Conservation (phyloP, 2,888 invertebrate genomes). For the Orchesella flavescens region DNA sequence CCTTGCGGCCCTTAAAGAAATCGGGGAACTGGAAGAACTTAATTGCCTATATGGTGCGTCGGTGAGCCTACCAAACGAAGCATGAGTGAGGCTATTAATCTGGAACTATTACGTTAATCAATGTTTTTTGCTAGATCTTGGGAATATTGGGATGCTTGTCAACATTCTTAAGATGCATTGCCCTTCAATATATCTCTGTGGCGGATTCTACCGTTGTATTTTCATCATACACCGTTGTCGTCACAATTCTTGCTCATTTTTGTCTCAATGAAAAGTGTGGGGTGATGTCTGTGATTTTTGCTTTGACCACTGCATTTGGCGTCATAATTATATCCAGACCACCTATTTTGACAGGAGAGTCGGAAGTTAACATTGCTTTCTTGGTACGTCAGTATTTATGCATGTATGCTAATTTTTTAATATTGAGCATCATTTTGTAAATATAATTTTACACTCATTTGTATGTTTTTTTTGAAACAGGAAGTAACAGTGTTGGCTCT, state of each 20-base stretch:
- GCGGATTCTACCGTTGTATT: constrained; percentile 52
- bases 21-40: constrained; percentile 38
- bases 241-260: constrained; percentile 59
- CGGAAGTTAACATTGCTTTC: constrained; percentile 53
- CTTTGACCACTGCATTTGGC: constrained; percentile 57
- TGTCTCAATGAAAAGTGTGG: constrained; percentile 65
- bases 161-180: constrained; percentile 50
- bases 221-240: constrained; percentile 31
- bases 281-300: constrained; percentile 50
- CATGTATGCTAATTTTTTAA: no score
- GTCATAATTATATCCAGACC: constrained; percentile 64
- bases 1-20: constrained; percentile 24
- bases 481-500: constrained; percentile 49
- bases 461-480: no score
- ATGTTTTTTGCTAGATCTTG: background rate
- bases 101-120: background rate
- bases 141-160: constrained; percentile 45
- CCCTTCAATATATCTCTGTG: constrained; percentile 60
- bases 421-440: no score
- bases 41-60: constrained; percentile 28
- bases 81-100: background rate
- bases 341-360: constrained; percentile 60
- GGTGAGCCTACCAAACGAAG: background rate
- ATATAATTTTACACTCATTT: no score
- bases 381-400: no score